A percentile compares a stretch with the other conserved stretches of the same genome.
phyloP scores from a whole-genome alignment of 2,113 vertebrate species.

The Passer montanus region DNA sequence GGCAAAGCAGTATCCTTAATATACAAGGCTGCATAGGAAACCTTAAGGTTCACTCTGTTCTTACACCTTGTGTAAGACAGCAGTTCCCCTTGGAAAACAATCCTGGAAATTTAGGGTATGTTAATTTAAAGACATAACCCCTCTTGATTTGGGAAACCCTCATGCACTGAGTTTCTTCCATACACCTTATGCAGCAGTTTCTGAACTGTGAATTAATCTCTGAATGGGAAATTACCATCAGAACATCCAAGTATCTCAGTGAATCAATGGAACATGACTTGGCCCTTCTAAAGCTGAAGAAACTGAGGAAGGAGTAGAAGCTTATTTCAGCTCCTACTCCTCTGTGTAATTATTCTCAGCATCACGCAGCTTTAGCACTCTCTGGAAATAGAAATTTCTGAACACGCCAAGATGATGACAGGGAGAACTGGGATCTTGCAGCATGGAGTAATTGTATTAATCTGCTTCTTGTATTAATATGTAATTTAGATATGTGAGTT shows the following conservation, averaged over 20 bases:
- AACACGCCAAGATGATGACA: not conserved
- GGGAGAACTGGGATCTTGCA: not conserved
- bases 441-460: not conserved
- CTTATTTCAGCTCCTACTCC: not conserved
- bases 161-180: not conserved
- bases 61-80: not conserved
- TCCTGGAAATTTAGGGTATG: not conserved
- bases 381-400: not conserved
- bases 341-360: not conserved
- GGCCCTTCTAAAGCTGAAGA: not conserved
- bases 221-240: not conserved
- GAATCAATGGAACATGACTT: not conserved
- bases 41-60: not conserved
- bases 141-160: not conserved
- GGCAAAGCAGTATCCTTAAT: not conserved
- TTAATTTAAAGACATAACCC: not conserved
- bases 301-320: not conserved
- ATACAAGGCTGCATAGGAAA: not conserved
- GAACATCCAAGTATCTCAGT: not conserved
- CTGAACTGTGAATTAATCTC: not conserved
- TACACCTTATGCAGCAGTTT: not conserved
- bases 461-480: not conserved
- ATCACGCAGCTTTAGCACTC: not conserved
- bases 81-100: not conserved
- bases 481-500: not conserved